Evolutionary conservation across 64 coral and sea anemone species (phyloP).

Genomic region (Dendrophyllia cribrosa): DNA sequence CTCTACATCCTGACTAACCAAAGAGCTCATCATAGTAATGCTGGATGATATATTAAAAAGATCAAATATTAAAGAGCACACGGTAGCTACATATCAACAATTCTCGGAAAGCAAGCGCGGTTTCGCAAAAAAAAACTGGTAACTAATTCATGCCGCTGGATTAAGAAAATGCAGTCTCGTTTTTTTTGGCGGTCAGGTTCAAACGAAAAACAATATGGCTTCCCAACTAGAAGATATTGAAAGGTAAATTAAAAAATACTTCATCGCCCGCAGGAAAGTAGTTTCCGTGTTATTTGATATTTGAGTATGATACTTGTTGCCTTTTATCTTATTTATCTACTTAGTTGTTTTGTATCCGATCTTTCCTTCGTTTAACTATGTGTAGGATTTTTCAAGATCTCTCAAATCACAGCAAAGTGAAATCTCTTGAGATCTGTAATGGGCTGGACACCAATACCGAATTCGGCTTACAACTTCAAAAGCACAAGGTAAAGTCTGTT

Average conservation of each 20-base stretch:
- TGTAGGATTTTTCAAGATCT: constrained; percentile 42
- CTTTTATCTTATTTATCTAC: too few relatives aligned
- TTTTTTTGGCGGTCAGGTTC: constrained; percentile 39
- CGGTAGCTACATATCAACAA: too few relatives aligned
- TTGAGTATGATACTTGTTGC: not conserved
- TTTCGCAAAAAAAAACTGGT: not conserved
- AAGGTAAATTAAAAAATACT: not conserved
- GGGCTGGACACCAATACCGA: not conserved
- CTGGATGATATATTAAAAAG: not conserved
- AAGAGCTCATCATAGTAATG: constrained; percentile 6
- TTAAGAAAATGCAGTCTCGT: not conserved
- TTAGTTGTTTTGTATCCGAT: too few relatives aligned
- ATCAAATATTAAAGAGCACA: too few relatives aligned
- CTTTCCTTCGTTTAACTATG: not conserved
- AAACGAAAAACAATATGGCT: constrained; percentile 18
- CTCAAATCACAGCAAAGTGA: constrained; percentile 15
- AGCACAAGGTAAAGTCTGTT: constrained; percentile 23
- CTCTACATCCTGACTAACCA: constrained; percentile 11
- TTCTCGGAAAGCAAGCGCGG: too few relatives aligned
- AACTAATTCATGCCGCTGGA: not conserved
- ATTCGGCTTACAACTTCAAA: not conserved
- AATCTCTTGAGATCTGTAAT: not conserved
- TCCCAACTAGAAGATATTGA: constrained; percentile 17
- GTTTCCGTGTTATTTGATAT: not conserved
- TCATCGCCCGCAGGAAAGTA: not conserved